Base-by-base conservation (phyloP, 2,113 vertebrate species). In the Erpornis zantholeuca region DNA sequence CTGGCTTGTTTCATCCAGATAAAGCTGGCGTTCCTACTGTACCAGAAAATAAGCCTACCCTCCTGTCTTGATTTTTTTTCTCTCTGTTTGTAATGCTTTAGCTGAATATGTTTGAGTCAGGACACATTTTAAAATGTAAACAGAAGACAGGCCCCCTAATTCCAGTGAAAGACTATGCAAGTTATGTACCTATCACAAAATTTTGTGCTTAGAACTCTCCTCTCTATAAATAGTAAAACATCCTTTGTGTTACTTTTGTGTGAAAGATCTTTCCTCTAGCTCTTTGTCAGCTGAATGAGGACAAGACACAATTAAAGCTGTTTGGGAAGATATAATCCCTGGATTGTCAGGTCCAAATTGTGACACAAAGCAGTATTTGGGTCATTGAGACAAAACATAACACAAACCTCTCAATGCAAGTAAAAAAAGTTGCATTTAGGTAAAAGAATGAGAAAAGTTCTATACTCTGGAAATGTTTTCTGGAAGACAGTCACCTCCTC, bases 1-100 rank as follows among this genome's bases (percentile, higher is more conserved):
- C 96, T 96, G 82, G 60, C 10, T 93, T 93, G 35, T 88, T 93
- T 93, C 91, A 97, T 86, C 71, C 91, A 71, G 86, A 93, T 93
- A 94, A 95, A 86, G 12, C 29, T 86, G 83, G 38, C 0, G 0
- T 88, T 93, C 80, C 64, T 71, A 60, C 29, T 75, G 77, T 78
- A 95, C 76, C 80, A 94, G 88, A 86, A 93, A 93, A 94, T 59
- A 86, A 94, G 6, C 15, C 47, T 93, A 27, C n/a, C 64, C 90
- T 72, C 29, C 8, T 47, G 18, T 47, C 35, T 59, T 83, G 13
- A 21, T 44, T 21, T 40, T 57, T 38, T 82, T 17, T 7, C 28
- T 24, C 24, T 63, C 64, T 82, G 12, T 89, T 87, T 81, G 33
- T 88, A 93, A 73, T 69, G 28, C 23, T 61, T 42, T 69, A 72